Evolutionary conservation across 2,797 vertebrate species (phyloP).

Genomic region (Masticophis lateralis): DNA sequence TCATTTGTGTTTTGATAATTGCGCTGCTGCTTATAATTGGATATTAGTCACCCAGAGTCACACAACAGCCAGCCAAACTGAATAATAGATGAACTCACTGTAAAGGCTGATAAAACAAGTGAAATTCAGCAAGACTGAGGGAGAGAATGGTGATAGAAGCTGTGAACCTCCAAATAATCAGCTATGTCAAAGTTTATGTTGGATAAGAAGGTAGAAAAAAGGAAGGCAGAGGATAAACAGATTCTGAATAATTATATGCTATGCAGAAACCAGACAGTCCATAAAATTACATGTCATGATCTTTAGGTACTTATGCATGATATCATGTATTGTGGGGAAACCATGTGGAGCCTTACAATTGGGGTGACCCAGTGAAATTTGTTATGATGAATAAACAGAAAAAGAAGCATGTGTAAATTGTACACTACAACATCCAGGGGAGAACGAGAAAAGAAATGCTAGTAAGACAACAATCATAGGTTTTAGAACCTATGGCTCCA

Average conservation of each 20-base stretch:
- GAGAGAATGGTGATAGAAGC: background rate
- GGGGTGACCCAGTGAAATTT: background rate
- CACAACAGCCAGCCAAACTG: background rate
- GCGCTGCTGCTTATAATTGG: background rate
- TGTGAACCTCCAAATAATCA: background rate
- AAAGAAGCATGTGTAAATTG: background rate
- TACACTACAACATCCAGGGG: background rate
- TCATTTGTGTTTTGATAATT: background rate
- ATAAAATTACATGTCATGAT: background rate
- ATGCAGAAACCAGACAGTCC: background rate
- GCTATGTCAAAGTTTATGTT: background rate
- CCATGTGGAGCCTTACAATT: background rate
- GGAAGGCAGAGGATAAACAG: background rate
- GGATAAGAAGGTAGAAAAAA: background rate
- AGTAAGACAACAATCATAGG: background rate
- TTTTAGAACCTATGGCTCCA: background rate
- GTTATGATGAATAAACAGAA: background rate
- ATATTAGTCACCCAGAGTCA: background rate
- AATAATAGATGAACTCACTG: background rate
- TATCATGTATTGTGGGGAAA: background rate
- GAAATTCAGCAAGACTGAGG: background rate
- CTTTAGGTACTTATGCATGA: background rate
- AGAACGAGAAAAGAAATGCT: background rate
- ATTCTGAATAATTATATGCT: background rate
- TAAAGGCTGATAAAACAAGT: background rate